Conservation (phyloP, 2,888 invertebrate genomes). For the Ceriagrion tenellum region DNA sequence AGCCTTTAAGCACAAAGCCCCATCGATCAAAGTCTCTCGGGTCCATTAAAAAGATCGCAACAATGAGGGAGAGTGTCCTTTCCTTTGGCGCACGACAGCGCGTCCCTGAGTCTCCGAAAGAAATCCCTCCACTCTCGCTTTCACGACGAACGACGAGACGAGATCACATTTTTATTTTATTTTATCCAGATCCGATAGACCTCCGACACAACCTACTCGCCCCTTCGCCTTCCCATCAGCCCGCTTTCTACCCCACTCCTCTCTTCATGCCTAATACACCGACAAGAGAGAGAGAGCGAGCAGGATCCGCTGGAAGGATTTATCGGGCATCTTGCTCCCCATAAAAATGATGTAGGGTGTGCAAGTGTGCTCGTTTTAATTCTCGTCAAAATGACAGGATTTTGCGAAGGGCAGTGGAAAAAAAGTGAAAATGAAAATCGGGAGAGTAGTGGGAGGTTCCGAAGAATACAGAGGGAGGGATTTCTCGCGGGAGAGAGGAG, state of each 20-base stretch:
- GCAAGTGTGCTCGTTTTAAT: conserved; percentile 48
- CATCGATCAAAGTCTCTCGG: background rate
- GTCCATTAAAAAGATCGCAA: background rate
- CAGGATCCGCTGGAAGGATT: background rate
- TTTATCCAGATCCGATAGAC: conserved; percentile 58
- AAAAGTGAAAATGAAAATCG: background rate
- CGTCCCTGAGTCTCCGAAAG: background rate
- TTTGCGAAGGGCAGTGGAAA: background rate
- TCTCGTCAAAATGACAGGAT: conserved; percentile 58
- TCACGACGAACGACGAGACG: conserved; percentile 7
- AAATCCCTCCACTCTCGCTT: conserved; percentile 55
- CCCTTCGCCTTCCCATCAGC: background rate
- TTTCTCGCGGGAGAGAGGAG: background rate
- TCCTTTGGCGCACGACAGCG: background rate
- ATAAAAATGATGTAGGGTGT: background rate
- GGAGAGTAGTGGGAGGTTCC: background rate
- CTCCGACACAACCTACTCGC: background rate
- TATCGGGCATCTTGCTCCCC: conserved; percentile 3
- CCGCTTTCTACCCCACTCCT: too few species aligned
- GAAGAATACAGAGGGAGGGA: background rate
- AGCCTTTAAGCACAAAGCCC: background rate
- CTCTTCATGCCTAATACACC: background rate
- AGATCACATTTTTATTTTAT: background rate
- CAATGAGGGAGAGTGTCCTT: conserved; percentile 16
- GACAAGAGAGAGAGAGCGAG: background rate